Evolutionary conservation across 2,888 invertebrate species (phyloP).

Genomic region (Azorinus chamasolen): DNA sequence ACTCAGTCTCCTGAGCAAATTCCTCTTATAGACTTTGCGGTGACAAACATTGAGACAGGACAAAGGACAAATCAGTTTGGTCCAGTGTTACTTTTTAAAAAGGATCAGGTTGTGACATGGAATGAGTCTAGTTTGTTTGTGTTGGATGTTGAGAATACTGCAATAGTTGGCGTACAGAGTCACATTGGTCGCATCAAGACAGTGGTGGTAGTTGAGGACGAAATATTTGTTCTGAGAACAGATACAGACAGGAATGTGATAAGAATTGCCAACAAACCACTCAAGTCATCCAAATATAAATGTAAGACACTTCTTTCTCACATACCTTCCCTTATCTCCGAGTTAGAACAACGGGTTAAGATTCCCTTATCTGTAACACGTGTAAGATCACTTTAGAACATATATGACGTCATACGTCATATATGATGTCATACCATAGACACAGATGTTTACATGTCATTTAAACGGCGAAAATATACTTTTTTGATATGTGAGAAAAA

Average conservation of each 20-base stretch:
- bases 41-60: slow-evolving; percentile 45
- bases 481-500: too few relatives aligned
- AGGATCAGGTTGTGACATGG: slow-evolving; percentile 92
- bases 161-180: slow-evolving; percentile 90
- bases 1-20: slow-evolving; percentile 68
- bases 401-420: too few relatives aligned
- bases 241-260: slow-evolving; percentile 89
- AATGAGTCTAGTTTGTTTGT: slow-evolving; percentile 91
- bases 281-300: slow-evolving; percentile 80
- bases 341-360: too few relatives aligned
- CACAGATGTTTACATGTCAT: too few relatives aligned
- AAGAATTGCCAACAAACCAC: slow-evolving; percentile 92
- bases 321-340: too few relatives aligned
- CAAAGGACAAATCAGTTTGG: slow-evolving; percentile 88
- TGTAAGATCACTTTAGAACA: too few relatives aligned
- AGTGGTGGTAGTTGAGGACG: slow-evolving; percentile 86
- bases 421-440: too few relatives aligned
- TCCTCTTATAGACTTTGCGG: slow-evolving; percentile 75
- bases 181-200: slow-evolving; percentile 87
- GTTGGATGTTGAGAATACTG: slow-evolving; percentile 90
- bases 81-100: slow-evolving; percentile 90
- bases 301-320: too few relatives aligned
- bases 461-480: too few relatives aligned
- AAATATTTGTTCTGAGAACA: slow-evolving; percentile 91
- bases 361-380: too few relatives aligned